Conservation (phyloP, 1,140 invertebrate species). For the Phenacoccus solenopsis region DNA sequence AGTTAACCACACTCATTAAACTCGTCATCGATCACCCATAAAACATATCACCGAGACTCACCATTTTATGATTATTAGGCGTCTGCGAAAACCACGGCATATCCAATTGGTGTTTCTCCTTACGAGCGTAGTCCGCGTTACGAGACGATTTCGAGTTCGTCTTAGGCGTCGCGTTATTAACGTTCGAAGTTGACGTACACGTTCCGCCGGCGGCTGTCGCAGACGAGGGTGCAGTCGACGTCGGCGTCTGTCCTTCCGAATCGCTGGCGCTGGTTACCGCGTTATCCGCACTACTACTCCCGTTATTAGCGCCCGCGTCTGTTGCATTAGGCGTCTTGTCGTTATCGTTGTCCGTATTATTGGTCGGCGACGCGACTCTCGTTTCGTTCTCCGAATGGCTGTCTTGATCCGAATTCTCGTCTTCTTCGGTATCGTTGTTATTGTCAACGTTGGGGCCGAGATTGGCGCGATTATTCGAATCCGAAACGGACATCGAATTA, state of each 20-base stretch:
- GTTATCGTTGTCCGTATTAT: too few relatives aligned
- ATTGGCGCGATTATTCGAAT: too few relatives aligned
- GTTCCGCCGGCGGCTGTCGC: neutral
- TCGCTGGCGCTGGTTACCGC: too few relatives aligned
- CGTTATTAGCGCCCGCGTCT: too few relatives aligned
- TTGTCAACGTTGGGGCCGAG: neutral
- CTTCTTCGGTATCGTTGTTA: neutral
- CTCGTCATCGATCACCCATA: too few relatives aligned
- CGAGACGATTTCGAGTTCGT: neutral
- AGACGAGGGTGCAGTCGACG: neutral
- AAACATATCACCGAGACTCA: too few relatives aligned
- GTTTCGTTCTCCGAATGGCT: neutral
- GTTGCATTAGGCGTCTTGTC: too few relatives aligned
- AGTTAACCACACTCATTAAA: too few relatives aligned
- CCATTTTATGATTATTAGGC: conserved; percentile 11
- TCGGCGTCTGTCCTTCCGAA: too few relatives aligned
- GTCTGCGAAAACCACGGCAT: conserved; percentile 7
- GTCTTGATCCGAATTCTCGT: neutral
- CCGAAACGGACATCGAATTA: neutral
- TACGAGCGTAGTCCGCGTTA: neutral
- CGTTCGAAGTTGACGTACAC: neutral
- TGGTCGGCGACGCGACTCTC: neutral
- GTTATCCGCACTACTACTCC: too few relatives aligned
- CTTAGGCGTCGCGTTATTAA: neutral
- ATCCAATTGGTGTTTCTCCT: conserved; percentile 1